Evolutionary conservation across 2,888 invertebrate species (phyloP).

Genomic region (Alentia gelatinosa): DNA sequence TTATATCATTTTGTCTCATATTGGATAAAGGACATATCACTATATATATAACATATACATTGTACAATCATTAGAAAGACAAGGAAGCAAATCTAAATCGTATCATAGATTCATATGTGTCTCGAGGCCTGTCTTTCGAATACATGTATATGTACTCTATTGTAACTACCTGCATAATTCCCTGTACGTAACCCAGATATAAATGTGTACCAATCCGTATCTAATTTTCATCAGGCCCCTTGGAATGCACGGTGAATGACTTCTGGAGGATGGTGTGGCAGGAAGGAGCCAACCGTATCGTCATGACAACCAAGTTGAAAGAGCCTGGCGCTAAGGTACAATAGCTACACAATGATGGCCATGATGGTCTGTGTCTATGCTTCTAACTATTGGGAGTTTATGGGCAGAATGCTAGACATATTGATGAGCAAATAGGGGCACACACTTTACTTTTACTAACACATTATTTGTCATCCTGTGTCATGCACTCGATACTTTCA

Average conservation of each 20-base stretch:
- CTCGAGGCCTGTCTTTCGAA: no score
- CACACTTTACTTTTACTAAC: no score
- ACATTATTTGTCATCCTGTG: no score
- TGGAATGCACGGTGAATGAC: background rate
- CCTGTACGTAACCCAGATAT: background rate
- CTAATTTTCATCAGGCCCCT: background rate
- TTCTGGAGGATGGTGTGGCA: constrained; percentile 47
- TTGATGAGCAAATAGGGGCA: no score
- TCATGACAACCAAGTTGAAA: background rate
- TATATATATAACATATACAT: background rate
- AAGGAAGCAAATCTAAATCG: background rate
- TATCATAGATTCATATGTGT: background rate
- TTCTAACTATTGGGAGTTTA: no score
- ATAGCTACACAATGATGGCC: background rate
- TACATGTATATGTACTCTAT: background rate
- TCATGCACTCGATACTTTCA: no score
- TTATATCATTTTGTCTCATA: no score
- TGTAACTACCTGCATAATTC: background rate
- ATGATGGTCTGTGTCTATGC: no score
- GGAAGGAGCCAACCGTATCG: background rate
- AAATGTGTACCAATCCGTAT: background rate
- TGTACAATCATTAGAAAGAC: background rate
- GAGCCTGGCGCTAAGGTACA: background rate
- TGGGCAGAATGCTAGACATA: no score
- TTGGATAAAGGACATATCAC: no score